Conservation (phyloP, 2,113 vertebrate species). For the Corythaixoides concolor region DNA sequence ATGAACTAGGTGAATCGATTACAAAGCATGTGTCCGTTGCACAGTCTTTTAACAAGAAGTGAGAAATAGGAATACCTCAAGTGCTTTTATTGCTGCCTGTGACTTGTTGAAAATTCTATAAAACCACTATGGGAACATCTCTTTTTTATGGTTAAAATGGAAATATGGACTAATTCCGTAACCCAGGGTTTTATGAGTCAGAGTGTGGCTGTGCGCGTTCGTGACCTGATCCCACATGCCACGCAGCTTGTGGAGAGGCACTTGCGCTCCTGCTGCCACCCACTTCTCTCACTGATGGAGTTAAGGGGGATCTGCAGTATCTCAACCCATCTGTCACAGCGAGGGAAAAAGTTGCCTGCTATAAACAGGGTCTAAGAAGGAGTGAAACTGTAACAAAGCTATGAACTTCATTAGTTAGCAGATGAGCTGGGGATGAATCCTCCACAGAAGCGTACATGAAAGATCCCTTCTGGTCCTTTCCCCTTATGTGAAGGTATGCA, state of each 20-base stretch:
- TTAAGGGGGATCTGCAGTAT: background rate
- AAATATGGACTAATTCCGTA: background rate
- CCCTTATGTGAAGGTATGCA: background rate
- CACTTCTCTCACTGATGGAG: background rate
- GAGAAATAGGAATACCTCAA: background rate
- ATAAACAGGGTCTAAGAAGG: background rate
- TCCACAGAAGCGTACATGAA: background rate
- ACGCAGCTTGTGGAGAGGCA: background rate
- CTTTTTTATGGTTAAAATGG: background rate
- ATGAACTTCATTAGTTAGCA: background rate
- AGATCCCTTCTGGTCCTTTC: background rate
- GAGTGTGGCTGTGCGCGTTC: background rate
- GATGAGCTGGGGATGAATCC: background rate
- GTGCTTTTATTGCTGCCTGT: background rate
- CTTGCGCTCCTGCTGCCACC: background rate
- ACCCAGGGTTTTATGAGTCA: background rate
- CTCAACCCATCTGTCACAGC: background rate
- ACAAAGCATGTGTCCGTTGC: background rate
- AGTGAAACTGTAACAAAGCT: background rate
- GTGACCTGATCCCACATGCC: background rate
- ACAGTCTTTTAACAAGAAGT: background rate
- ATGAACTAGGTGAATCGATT: background rate
- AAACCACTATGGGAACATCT: rapidly evolving
- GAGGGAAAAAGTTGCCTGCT: background rate
- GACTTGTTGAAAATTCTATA: background rate